Conservation (phyloP, 30 jellyfish, hydroid and myxozoan genomes). For the Turritopsis rubra region DNA sequence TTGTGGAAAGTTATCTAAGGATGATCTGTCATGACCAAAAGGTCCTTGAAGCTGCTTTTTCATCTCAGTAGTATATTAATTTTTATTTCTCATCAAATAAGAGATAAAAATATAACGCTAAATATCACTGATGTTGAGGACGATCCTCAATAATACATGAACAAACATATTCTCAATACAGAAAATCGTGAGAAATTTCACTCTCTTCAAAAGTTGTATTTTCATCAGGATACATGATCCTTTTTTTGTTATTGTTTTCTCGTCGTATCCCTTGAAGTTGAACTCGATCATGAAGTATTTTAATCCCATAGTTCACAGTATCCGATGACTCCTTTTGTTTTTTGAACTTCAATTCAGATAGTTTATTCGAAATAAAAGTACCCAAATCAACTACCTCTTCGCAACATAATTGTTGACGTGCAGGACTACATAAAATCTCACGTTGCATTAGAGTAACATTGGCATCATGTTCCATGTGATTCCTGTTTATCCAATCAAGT, state of each 20-base stretch:
- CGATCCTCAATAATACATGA: too few species aligned
- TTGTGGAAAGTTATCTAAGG: too few species aligned
- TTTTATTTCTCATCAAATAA: too few species aligned
- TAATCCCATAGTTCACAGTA: background rate
- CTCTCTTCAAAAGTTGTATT: background rate
- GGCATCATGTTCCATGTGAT: background rate
- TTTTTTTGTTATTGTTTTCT: background rate
- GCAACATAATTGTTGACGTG: background rate
- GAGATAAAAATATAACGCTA: too few species aligned
- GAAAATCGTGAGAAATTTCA: background rate
- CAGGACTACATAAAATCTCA: background rate
- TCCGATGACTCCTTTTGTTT: background rate
- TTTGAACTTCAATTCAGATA: slow-evolving; percentile 10
- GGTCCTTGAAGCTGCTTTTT: too few species aligned
- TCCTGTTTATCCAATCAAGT: background rate
- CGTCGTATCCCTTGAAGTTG: background rate
- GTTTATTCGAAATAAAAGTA: slow-evolving; percentile 7
- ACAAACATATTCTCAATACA: background rate
- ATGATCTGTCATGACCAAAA: too few species aligned
- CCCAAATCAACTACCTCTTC: slow-evolving; percentile 20
- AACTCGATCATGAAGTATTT: background rate
- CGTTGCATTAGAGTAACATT: background rate
- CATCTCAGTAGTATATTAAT: too few species aligned
- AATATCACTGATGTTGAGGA: too few species aligned
- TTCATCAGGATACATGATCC: background rate